Evolutionary conservation across 2,888 invertebrate species (phyloP), one percentile per base, ranked within the genome.

Genomic region (Pseudococcus viburni): DNA sequence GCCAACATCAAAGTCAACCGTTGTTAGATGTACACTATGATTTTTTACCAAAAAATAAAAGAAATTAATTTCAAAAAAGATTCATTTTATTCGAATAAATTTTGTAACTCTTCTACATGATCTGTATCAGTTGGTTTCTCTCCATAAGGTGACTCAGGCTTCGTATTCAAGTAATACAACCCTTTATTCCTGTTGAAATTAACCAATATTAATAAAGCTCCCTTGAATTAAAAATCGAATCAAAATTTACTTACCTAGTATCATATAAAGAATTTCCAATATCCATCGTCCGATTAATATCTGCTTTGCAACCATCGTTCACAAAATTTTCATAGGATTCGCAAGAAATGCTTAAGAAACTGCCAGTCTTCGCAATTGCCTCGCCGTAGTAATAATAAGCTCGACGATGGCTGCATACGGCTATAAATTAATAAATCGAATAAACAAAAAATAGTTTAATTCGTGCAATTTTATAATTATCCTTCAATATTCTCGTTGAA

Each of bases 381-480:
- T 91, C 91, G 8, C 90, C 90, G 89, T 90, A 91, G 80, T 91
- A 91, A 89, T 91, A 91, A 88, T 91, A 91, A 26, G 91, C 91
- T 83, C 91, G 89, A 8, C 91, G 89, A 89, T 91, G 91, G 86
- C 91, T 91, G 89, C 91, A 91, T 0, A 90, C 90, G 22, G 90
- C 91, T 91, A 89, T n/a, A 89, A 80, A 22, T 46, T 42, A n/a
- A 51, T 33, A 84, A 84, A 19, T 48, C 19, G 17, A 77, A 68
- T 46, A 5, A 26, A 51, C 55, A 19, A 55, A 59, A 19, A 59
- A 19, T 7, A 59, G 19, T 19, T 8, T 59, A n/a, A 59, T 19
- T 19, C 15, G n/a, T 48, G 46, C 19, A 22, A 83, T 39, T 33
- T 39, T 39, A 46, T 39, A 51, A 51, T 51, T 51, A 15, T 51